Evolutionary conservation across 2,113 vertebrate genomes (phyloP).

Genomic region (Boulengeromyrus knoepffleri): DNA sequence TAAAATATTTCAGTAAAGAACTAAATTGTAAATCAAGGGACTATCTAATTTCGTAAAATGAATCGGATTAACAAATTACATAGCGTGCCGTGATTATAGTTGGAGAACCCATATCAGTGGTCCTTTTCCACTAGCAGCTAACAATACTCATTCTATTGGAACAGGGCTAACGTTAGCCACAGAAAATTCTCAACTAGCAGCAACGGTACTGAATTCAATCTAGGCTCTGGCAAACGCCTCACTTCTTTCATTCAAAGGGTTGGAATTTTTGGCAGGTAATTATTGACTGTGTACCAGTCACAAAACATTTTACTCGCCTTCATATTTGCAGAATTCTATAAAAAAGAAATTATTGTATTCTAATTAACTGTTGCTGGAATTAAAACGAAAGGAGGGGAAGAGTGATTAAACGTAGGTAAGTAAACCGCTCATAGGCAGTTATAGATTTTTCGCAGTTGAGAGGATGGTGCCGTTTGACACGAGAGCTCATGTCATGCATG

Average conservation of each 20-base stretch:
- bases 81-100: constrained; percentile 54
- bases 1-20: constrained; percentile 51
- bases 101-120: constrained; percentile 53
- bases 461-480: constrained; percentile 14
- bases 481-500: constrained; percentile 21
- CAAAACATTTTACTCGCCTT: not conserved
- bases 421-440: constrained; percentile 22
- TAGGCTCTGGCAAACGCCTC: constrained; percentile 44
- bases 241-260: constrained; percentile 57
- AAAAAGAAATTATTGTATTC: not conserved
- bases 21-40: constrained; percentile 48
- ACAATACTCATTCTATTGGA: constrained; percentile 44
- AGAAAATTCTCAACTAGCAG: constrained; percentile 34
- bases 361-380: constrained; percentile 24
- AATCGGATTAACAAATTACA: constrained; percentile 49
- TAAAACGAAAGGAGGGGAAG: constrained; percentile 27
- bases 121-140: constrained; percentile 43
- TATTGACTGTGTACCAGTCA: constrained; percentile 30
- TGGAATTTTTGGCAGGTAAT: constrained; percentile 68
- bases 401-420: constrained; percentile 45
- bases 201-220: constrained; percentile 43
- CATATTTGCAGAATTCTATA: not conserved
- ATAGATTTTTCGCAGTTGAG: not conserved
- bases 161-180: constrained; percentile 51
- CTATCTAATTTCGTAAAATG: constrained; percentile 61